Conservation (phyloP, 2,113 vertebrate genomes). For the Embiotoca jacksoni region DNA sequence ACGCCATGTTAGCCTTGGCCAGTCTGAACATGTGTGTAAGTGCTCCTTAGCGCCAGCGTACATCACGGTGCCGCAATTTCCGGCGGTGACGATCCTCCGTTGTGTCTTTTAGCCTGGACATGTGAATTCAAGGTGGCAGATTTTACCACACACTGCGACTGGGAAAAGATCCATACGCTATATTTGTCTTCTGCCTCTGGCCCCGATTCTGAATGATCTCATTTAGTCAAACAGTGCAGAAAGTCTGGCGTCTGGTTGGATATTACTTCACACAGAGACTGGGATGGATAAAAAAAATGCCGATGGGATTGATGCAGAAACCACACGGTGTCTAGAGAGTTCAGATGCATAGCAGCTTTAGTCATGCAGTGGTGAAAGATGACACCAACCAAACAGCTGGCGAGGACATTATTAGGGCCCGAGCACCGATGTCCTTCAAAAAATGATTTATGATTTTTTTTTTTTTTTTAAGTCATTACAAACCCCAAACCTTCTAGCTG, state of each 20-base stretch:
- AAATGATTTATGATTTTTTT: no score
- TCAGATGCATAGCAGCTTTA: not conserved
- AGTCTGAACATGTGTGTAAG: not conserved
- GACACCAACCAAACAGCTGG: not conserved
- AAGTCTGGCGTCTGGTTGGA: not conserved
- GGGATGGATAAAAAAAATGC: not conserved
- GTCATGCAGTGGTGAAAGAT: not conserved
- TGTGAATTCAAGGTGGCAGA: slow-evolving; percentile 43
- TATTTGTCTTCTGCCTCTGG: slow-evolving; percentile 40
- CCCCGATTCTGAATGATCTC: slow-evolving; percentile 42
- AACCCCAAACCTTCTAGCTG: no score
- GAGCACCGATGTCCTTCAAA: no score
- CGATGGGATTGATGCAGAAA: not conserved
- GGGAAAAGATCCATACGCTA: slow-evolving; percentile 24
- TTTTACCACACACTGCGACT: slow-evolving; percentile 37
- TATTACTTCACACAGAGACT: slow-evolving; percentile 18
- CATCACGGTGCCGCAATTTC: not conserved
- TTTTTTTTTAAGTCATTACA: no score
- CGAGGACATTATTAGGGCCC: not conserved
- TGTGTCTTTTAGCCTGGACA: slow-evolving; percentile 6
- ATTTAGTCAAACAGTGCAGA: slow-evolving; percentile 34
- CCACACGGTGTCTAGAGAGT: not conserved
- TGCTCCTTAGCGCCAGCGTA: slow-evolving; percentile 11
- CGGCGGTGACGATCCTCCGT: not conserved
- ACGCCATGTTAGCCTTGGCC: not conserved